Evolutionary conservation across 2,888 invertebrate genomes (phyloP), one percentile per base, ranked within the genome.

Genomic region (Leptinotarsa juncta): DNA sequence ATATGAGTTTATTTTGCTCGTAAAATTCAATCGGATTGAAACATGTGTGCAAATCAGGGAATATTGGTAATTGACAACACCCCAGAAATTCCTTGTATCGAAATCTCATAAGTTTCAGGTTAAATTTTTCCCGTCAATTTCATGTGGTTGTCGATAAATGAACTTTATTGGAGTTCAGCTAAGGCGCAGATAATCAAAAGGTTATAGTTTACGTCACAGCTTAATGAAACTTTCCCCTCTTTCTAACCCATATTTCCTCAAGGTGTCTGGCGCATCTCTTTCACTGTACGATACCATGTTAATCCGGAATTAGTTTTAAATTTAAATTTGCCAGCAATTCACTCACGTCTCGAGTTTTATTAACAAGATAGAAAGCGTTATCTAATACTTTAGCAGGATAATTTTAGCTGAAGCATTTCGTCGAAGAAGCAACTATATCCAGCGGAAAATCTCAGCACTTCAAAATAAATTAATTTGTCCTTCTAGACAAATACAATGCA

Each of bases 231-330:
- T 65, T 65, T 23, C 18, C 18, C 48, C 20, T 62, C 62, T n/a
- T 42, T 62, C 18, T 26, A 32, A 62, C 42, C 62, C 32, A 42
- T 62, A 32, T 62, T n/a, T 60, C 15, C 20, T 32, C 42, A 10
- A 62, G 62, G 32, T 62, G 62, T 42, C n/a, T 42, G 23, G 49
- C n/a, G 23, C 10, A 60, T 50, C 20, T 48, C 65, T 48, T 48
- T 7, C 51, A 51, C 49, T 55, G 18, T 57, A 65, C 57, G 65
- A 69, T 71, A 50, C 75, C 72, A 73, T 72, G 72, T 70, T 76
- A 78, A 74, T 74, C 77, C 70, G 55, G 73, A 78, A 78, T 78
- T 76, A 74, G 72, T 74, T 74, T 73, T 70, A 78, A 78, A 78
- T 76, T 76, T 66, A 78, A 78, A 78, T 78, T 73, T 72, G 66